A percentile compares a stretch with the other conserved stretches of the same genome.
Conservation (phyloP, 2,888 invertebrate genomes). For the Leucophenga montana region DNA sequence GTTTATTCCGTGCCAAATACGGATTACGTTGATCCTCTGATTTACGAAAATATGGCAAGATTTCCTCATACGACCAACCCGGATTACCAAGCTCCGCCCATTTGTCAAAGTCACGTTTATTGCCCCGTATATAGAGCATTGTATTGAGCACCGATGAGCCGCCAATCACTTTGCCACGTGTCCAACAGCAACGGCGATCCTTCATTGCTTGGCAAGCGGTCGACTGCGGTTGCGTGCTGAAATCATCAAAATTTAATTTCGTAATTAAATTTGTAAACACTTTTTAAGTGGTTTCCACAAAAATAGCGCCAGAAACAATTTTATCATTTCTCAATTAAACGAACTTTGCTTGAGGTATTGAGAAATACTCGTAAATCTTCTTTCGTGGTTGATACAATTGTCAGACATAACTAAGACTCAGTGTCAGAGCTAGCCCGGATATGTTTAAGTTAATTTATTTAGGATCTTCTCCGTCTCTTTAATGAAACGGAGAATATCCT, state of each 20-base stretch:
- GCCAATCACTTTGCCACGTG: slow-evolving; percentile 90
- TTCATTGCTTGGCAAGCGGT: slow-evolving; percentile 91
- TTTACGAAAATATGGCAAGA: slow-evolving; percentile 88
- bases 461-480: no score
- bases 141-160: slow-evolving; percentile 92
- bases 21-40: slow-evolving; percentile 92
- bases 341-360: no score
- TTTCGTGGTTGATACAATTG: no score
- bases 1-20: slow-evolving; percentile 83
- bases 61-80: slow-evolving; percentile 90
- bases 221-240: slow-evolving; percentile 86
- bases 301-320: no score
- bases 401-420: no score
- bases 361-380: no score
- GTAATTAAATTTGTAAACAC: no score
- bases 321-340: no score
- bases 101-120: slow-evolving; percentile 87
- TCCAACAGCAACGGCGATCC: slow-evolving; percentile 89
- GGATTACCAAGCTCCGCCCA: slow-evolving; percentile 90
- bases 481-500: no score
- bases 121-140: slow-evolving; percentile 93
- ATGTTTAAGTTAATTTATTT: no score
- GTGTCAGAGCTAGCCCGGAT: no score
- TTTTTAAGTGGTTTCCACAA: no score
- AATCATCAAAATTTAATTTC: slow-evolving; percentile 54